phyloP scores from a whole-genome alignment of 37 sponge, comb jelly and placozoan species.

The Chondrilla cf. caribensis region DNA sequence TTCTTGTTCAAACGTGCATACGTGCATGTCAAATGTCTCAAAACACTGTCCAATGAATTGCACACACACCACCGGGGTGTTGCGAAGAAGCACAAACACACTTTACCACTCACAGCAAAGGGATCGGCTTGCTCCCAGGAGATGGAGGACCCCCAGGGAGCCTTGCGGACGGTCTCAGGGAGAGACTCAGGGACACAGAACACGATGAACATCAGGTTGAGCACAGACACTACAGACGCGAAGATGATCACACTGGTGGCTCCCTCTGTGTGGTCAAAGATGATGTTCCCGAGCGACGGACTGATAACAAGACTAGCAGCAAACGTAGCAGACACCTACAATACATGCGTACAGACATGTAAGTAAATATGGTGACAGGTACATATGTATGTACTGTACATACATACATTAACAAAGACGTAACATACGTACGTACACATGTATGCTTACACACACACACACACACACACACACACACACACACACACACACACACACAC shows the following conservation, averaged over 20 bases:
- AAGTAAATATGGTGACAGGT: background rate
- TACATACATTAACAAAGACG: background rate
- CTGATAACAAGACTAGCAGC: slow-evolving; percentile 91
- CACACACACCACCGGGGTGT: no score
- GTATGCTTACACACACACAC: background rate
- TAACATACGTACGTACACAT: background rate
- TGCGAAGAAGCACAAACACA: no score
- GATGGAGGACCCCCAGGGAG: slow-evolving; percentile 74
- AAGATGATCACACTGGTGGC: slow-evolving; percentile 67
- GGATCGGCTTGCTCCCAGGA: slow-evolving; percentile 92
- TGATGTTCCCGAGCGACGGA: slow-evolving; percentile 77
- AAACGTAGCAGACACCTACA: slow-evolving; percentile 84
- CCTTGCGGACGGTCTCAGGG: slow-evolving; percentile 42
- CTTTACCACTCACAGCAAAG: slow-evolving; percentile 57
- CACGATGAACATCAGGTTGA: slow-evolving; percentile 80
- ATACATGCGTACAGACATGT: no score
- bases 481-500: background rate
- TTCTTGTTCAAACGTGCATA: background rate
- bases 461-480: slow-evolving; percentile 3
- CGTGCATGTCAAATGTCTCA: background rate
- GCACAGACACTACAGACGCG: slow-evolving; percentile 67
- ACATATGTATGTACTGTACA: background rate
- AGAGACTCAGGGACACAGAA: slow-evolving; percentile 85
- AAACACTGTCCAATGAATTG: no score
- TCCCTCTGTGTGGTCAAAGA: slow-evolving; percentile 39